These are phyloP conservation scores for Trichogramma dendrolimi DNA, from an alignment of 2,888 invertebrate species.

Conservation along the genomic window DNA sequence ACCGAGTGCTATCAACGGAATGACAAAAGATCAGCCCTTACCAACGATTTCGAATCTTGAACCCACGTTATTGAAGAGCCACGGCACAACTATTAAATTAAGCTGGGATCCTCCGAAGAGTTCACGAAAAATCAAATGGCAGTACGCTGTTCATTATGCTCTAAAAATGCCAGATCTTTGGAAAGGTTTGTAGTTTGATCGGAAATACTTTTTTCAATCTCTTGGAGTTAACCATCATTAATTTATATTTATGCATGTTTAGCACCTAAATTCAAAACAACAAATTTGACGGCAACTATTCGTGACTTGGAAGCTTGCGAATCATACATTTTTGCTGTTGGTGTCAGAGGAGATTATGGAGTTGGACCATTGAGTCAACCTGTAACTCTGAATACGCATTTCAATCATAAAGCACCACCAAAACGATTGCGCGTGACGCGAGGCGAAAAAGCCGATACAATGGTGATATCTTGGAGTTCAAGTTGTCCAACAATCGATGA, in stretches of 20 bases:
- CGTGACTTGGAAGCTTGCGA: slow-evolving; percentile 69
- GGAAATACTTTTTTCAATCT: slow-evolving; percentile 8
- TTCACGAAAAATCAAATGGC: slow-evolving; percentile 57
- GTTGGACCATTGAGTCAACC: slow-evolving; percentile 62
- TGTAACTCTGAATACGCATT: slow-evolving; percentile 58
- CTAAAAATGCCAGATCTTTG: slow-evolving; percentile 58
- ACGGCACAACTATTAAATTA: slow-evolving; percentile 62
- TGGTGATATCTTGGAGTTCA: slow-evolving; percentile 69
- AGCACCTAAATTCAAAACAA: slow-evolving; percentile 56
- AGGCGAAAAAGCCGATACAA: slow-evolving; percentile 48
- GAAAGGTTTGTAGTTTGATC: slow-evolving; percentile 54
- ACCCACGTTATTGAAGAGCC: slow-evolving; percentile 55
- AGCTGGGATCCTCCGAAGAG: slow-evolving; percentile 64
- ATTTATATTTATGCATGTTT: slow-evolving; percentile 16
- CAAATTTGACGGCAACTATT: slow-evolving; percentile 57
- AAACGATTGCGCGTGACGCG: slow-evolving; percentile 59
- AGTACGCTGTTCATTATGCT: slow-evolving; percentile 72
- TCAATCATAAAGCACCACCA: slow-evolving; percentile 65
- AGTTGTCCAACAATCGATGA: slow-evolving; percentile 60
- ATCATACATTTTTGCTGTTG: slow-evolving; percentile 69
- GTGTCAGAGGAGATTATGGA: slow-evolving; percentile 62
- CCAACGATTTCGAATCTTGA: slow-evolving; percentile 55
- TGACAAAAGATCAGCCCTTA: slow-evolving; percentile 55
- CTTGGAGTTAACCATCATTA: not conserved
- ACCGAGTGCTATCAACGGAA: slow-evolving; percentile 52